A percentile compares a stretch with the other conserved stretches of the same genome.
phyloP scores from a whole-genome alignment of 2,113 vertebrate genomes.

The Mus musculus region GRCm39 chr6:63566001-63566500 shows the following conservation, averaged over 20 bases:
- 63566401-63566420: background rate
- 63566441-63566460: background rate
- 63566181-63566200: background rate
- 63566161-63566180: background rate
- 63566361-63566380: background rate
- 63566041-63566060: too few relatives aligned
- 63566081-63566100: too few relatives aligned
- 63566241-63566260: too few relatives aligned
- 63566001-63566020: too few relatives aligned
- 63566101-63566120: background rate
- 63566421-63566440: background rate
- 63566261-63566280: background rate
- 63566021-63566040: too few relatives aligned
- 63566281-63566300: background rate
- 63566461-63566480: background rate
- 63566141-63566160: background rate
- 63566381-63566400: background rate
- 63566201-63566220: background rate
- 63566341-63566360: background rate
- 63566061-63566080: too few relatives aligned
- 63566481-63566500: conserved; percentile 29
- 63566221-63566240: background rate
- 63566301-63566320: background rate
- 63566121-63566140: background rate
- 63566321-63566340: background rate